Conservation (phyloP, 92 coral and sea anemone species). For the Plumapathes pennacea region DNA sequence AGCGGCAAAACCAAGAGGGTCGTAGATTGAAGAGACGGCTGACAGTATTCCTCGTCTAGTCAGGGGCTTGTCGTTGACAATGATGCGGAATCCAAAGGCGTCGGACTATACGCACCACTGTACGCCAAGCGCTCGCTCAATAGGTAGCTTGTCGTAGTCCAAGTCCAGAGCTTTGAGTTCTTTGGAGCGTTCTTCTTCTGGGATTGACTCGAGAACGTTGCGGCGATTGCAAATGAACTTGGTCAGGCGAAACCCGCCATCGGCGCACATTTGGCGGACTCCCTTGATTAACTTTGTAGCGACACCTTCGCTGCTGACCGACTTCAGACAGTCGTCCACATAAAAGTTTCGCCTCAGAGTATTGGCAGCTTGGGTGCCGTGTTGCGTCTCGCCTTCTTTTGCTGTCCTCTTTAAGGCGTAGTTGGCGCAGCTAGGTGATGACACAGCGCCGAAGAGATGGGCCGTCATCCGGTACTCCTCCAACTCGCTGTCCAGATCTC, state of each 20-base stretch:
- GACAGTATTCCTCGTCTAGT: constrained; percentile 69
- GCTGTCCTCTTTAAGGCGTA: constrained; percentile 40
- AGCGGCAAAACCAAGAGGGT: constrained; percentile 54
- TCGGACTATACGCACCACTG: constrained; percentile 62
- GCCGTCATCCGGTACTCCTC: constrained; percentile 54
- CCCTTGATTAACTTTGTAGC: constrained; percentile 28
- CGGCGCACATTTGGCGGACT: constrained; percentile 6
- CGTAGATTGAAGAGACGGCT: constrained; percentile 49
- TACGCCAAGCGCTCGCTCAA: constrained; percentile 58
- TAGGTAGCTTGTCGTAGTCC: constrained; percentile 21
- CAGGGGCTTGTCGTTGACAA: constrained; percentile 33
- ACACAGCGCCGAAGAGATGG: constrained; percentile 45
- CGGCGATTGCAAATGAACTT: constrained; percentile 42
- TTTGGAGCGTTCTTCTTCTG: constrained; percentile 31
- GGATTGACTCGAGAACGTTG: constrained; percentile 34
- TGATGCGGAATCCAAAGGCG: constrained; percentile 36
- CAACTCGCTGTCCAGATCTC: constrained; percentile 13
- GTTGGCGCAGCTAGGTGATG: constrained; percentile 55
- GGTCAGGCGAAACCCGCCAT: constrained; percentile 42
- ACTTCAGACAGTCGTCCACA: constrained; percentile 54
- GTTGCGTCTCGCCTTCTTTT: constrained; percentile 20
- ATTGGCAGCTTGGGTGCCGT: constrained; percentile 15
- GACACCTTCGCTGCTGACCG: constrained; percentile 17
- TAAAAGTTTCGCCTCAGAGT: constrained; percentile 40
- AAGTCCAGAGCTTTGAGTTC: constrained; percentile 23